Conservation (phyloP, 2,888 invertebrate species). For the Epinotia ramella region DNA sequence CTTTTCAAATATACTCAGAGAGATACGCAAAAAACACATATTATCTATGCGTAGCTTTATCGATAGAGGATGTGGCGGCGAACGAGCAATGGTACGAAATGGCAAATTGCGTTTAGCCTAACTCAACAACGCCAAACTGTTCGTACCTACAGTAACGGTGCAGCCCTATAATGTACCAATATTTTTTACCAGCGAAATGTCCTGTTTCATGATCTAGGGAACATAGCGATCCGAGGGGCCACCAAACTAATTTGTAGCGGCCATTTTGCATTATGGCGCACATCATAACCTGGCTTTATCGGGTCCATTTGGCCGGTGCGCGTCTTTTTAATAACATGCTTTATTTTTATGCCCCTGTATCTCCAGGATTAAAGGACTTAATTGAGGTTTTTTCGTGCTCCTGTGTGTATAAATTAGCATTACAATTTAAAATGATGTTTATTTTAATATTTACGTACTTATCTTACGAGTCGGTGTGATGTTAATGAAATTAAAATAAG, state of each 20-base stretch:
- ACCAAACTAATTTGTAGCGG: conserved; percentile 69
- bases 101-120: conserved; percentile 73
- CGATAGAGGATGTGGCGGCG: conserved; percentile 69
- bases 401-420: conserved; percentile 60
- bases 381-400: conserved; percentile 69
- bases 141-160: conserved; percentile 41
- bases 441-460: conserved; percentile 18
- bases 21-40: conserved; percentile 26
- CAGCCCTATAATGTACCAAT: conserved; percentile 47
- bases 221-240: conserved; percentile 44
- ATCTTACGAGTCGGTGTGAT: conserved; percentile 16
- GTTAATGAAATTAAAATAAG: conserved; percentile 21
- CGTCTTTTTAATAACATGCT: conserved; percentile 80
- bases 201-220: conserved; percentile 47
- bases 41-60: conserved; percentile 58
- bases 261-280: conserved; percentile 71
- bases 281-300: conserved; percentile 76
- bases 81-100: conserved; percentile 61
- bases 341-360: conserved; percentile 80
- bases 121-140: conserved; percentile 67
- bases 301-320: conserved; percentile 77
- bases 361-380: conserved; percentile 70
- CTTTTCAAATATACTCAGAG: conserved; percentile 12
- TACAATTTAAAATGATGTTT: conserved; percentile 42
- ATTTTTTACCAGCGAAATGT: conserved; percentile 30